Percentiles rank a stretch among this genome's conserved stretches.
These are phyloP conservation scores for Agrotis ipsilon DNA, from an alignment of 2,888 invertebrate genomes.

Conservation along the genomic window DNA sequence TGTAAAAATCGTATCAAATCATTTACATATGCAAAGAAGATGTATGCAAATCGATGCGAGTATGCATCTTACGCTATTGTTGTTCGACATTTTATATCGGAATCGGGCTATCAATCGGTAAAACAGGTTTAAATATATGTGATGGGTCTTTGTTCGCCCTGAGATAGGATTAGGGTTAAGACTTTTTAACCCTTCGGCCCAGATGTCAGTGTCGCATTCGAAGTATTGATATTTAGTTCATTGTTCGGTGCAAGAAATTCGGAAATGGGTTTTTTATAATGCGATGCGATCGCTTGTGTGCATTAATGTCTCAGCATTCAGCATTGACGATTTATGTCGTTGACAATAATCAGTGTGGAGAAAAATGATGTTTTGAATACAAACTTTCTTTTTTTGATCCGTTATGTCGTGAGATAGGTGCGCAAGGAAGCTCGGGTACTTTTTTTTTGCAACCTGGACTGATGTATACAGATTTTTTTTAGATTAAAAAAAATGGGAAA, in stretches of 20 bases:
- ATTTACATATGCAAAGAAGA: conserved; percentile 89
- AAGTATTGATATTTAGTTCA: conserved; percentile 81
- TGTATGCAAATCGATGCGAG: conserved; percentile 85
- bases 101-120: conserved; percentile 87
- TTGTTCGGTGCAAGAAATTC: conserved; percentile 78
- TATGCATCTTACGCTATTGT: conserved; percentile 81
- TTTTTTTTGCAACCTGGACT: background rate
- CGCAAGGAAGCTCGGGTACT: conserved; percentile 4
- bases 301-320: conserved; percentile 75
- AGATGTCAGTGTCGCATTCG: conserved; percentile 86
- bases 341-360: conserved; percentile 66
- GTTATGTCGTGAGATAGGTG: conserved; percentile 54
- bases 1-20: conserved; percentile 79
- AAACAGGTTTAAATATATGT: conserved; percentile 89
- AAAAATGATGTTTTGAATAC: conserved; percentile 68
- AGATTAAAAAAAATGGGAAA: background rate
- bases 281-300: conserved; percentile 72
- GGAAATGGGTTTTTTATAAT: conserved; percentile 86
- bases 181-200: conserved; percentile 76
- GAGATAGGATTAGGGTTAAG: conserved; percentile 88
- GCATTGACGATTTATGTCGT: conserved; percentile 68
- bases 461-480: background rate
- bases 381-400: conserved; percentile 63
- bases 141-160: conserved; percentile 78
- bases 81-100: conserved; percentile 84